Conservation (phyloP, 1,140 invertebrate genomes). For the Melanaphis sacchari region DNA sequence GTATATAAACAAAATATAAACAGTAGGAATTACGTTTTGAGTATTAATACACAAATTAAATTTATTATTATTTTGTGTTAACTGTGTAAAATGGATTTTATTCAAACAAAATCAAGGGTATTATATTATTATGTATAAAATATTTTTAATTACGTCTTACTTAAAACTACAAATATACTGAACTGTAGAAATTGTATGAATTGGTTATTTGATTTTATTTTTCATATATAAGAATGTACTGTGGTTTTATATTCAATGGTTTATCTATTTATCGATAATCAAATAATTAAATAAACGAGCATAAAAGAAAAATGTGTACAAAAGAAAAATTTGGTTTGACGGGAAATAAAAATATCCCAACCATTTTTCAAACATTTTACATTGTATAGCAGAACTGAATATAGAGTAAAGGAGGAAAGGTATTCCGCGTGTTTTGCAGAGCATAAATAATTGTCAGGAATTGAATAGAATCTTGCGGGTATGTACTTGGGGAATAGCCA, state of each 20-base stretch:
- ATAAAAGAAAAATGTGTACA: background rate
- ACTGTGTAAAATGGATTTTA: too few relatives aligned
- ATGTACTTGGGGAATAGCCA: constrained; percentile 5
- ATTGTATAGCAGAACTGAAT: background rate
- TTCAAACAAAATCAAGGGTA: background rate
- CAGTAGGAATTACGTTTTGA: background rate
- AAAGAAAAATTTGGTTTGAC: background rate
- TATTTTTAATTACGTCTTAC: background rate
- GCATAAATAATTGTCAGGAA: background rate
- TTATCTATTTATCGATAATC: background rate
- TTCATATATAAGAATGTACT: background rate
- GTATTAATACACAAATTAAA: background rate
- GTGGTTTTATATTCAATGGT: background rate
- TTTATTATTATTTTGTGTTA: too few relatives aligned
- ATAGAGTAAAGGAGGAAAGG: background rate
- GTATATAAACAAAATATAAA: background rate
- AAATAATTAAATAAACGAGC: background rate
- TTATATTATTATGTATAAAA: background rate
- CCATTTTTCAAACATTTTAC: background rate
- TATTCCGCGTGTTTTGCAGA: background rate
- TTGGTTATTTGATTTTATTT: background rate
- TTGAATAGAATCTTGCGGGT: background rate
- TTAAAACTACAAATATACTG: background rate
- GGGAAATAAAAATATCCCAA: background rate
- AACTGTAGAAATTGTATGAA: background rate